Percentiles rank a stretch among this genome's conserved stretches.
phyloP scores from a whole-genome alignment of 2,888 invertebrate genomes.

The Torymus auratus region DNA sequence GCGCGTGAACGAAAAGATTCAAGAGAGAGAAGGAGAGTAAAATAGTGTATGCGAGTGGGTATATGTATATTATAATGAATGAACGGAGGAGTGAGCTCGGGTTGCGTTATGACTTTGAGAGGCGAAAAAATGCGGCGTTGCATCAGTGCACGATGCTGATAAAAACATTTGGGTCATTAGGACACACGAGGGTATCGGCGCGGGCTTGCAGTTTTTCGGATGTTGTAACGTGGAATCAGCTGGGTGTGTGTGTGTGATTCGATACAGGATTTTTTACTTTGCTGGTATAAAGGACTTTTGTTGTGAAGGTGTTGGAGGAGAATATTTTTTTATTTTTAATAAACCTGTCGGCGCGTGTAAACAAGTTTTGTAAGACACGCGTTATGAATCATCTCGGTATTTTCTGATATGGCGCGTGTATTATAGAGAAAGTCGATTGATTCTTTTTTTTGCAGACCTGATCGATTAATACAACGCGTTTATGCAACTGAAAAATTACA shows the following conservation, averaged over 20 bases:
- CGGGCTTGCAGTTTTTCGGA: too few relatives aligned
- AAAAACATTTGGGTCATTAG: conserved; percentile 41
- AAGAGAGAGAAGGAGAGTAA: not conserved
- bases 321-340: too few relatives aligned
- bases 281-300: too few relatives aligned
- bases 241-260: too few relatives aligned
- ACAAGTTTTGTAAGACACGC: conserved; percentile 2
- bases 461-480: not conserved
- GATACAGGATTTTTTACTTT: too few relatives aligned
- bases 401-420: not conserved
- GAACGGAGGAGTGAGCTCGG: too few relatives aligned
- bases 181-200: not conserved
- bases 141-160: conserved; percentile 16
- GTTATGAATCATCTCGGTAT: conserved; percentile 1
- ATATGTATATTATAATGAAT: not conserved
- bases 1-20: not conserved
- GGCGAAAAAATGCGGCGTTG: conserved; percentile 19
- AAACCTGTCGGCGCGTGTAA: not conserved
- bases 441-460: not conserved
- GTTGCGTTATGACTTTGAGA: not conserved
- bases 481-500: too few relatives aligned
- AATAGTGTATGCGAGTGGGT: not conserved
- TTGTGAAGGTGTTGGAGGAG: too few relatives aligned
- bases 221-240: too few relatives aligned
- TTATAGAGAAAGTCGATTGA: conserved; percentile 11